phyloP scores from a whole-genome alignment of 2,888 invertebrate species.

The Lomographa bimaculata region DNA sequence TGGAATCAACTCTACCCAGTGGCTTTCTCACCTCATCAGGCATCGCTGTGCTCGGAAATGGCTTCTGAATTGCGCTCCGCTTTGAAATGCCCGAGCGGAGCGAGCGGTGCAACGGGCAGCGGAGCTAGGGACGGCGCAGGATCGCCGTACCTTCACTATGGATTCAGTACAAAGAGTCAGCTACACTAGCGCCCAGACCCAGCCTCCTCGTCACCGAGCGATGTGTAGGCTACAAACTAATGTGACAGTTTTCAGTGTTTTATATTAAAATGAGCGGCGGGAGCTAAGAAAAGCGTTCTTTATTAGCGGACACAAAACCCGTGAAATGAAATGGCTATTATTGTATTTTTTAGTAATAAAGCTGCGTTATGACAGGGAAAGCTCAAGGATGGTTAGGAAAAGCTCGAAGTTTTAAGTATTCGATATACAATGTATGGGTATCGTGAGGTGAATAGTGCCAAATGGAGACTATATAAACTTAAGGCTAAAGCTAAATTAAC shows the following conservation, averaged over 20 bases:
- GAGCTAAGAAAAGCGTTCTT: too few species aligned
- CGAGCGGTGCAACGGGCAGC: conserved; percentile 58
- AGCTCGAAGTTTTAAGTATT: neutral
- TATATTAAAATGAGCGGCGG: conserved; percentile 21
- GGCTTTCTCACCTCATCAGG: conserved; percentile 70
- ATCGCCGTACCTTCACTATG: conserved; percentile 86
- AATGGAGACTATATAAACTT: too few species aligned
- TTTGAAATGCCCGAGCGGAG: conserved; percentile 85
- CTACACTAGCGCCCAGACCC: conserved; percentile 74
- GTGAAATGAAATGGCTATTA: too few species aligned
- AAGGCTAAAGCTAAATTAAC: too few species aligned
- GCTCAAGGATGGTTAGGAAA: too few species aligned
- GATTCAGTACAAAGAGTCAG: conserved; percentile 83
- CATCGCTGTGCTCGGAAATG: conserved; percentile 89
- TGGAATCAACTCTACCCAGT: conserved; percentile 23
- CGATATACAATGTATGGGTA: neutral
- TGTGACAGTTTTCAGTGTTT: conserved; percentile 5
- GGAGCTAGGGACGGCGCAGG: conserved; percentile 79
- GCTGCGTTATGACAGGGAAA: too few species aligned
- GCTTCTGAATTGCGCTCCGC: conserved; percentile 88
- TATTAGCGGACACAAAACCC: conserved; percentile 7
- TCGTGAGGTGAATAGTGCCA: conserved; percentile 15
- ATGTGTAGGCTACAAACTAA: conserved; percentile 60
- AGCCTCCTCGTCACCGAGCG: conserved; percentile 75
- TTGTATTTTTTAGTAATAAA: too few species aligned